A percentile compares a stretch with the other conserved stretches of the same genome.
phyloP scores from a whole-genome alignment of 2,113 vertebrate species.

The Cettia cetti region DNA sequence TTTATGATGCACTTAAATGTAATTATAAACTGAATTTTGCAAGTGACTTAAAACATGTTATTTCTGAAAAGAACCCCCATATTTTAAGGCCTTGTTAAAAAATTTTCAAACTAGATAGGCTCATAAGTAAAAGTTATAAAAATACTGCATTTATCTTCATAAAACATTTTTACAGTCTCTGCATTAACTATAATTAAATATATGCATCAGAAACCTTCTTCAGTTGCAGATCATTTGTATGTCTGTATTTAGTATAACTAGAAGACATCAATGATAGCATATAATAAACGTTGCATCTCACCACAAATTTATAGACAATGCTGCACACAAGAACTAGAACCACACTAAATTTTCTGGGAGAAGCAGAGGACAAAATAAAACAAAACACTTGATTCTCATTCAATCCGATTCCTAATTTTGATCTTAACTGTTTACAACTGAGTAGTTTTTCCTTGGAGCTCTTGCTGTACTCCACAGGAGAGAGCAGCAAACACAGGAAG shows the following conservation, averaged over 20 bases:
- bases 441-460: neutral
- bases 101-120: neutral
- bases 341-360: neutral
- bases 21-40: neutral
- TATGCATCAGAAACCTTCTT: neutral
- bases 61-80: neutral
- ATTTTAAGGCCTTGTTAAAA: neutral
- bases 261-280: neutral
- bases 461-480: neutral
- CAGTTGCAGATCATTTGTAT: neutral
- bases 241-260: neutral
- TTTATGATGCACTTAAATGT: neutral
- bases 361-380: conserved; percentile 2
- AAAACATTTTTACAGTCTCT: neutral
- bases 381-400: neutral
- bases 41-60: neutral
- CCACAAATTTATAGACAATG: conserved; percentile 3
- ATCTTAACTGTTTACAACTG: neutral
- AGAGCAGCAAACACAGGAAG: neutral
- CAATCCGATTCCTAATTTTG: neutral
- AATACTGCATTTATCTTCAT: neutral
- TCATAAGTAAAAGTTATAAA: neutral
- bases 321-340: neutral
- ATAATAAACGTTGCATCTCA: neutral
- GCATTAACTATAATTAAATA: neutral